Evolutionary conservation across 1,140 invertebrate genomes (phyloP).

Genomic region (Bombyx mandarina): DNA sequence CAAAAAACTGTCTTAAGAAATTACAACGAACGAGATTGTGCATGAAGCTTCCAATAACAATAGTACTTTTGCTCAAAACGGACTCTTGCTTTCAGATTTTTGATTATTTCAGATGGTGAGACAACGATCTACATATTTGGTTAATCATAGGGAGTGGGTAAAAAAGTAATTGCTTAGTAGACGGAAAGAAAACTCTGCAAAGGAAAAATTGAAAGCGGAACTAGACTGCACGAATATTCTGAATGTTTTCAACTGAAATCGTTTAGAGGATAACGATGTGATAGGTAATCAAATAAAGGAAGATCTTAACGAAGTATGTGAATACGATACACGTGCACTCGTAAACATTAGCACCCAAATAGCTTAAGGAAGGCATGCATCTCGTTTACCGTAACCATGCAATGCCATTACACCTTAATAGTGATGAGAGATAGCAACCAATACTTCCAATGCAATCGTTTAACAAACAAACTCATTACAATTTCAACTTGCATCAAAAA

Average conservation of each 20-base stretch:
- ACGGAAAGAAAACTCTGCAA: too few species aligned
- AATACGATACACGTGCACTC: constrained; percentile 8
- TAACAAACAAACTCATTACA: constrained; percentile 6
- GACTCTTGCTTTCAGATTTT: not conserved
- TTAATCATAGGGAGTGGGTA: too few species aligned
- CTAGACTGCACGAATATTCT: constrained; percentile 1
- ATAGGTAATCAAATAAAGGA: constrained; percentile 6
- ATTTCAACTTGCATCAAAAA: too few species aligned
- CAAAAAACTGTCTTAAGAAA: too few species aligned
- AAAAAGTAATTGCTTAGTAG: too few species aligned
- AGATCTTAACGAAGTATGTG: constrained; percentile 7
- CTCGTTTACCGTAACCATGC: constrained; percentile 3
- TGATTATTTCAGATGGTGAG: too few species aligned
- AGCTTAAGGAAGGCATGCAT: constrained; percentile 1
- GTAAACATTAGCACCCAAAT: constrained; percentile 3
- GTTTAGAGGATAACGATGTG: constrained; percentile 5
- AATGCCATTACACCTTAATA: constrained; percentile 11
- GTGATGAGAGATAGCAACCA: constrained; percentile 16
- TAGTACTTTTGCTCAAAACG: not conserved
- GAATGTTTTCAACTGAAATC: constrained; percentile 6
- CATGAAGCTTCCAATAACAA: too few species aligned
- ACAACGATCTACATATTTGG: too few species aligned
- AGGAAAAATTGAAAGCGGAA: too few species aligned
- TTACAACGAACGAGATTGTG: too few species aligned
- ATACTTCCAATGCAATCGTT: constrained; percentile 6